These are phyloP conservation scores for Parotia lawesii DNA, from an alignment of 2,113 vertebrate species.

Conservation along the genomic window DNA sequence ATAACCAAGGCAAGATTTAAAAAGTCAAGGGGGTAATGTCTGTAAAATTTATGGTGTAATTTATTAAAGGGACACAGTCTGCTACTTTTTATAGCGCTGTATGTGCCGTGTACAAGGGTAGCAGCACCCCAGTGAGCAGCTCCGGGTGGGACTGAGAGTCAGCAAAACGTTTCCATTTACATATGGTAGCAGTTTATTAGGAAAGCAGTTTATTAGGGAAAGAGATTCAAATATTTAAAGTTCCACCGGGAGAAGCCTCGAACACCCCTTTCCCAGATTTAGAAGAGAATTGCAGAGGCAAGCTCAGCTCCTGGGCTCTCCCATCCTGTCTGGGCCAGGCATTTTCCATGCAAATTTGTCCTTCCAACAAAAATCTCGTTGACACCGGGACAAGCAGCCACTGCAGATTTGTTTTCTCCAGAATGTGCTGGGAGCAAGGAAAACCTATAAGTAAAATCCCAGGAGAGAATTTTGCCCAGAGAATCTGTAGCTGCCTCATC, in stretches of 20 bases:
- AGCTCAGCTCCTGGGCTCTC: not conserved
- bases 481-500: not conserved
- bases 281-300: not conserved
- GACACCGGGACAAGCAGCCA: not conserved
- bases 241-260: not conserved
- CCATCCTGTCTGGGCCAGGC: not conserved
- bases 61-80: constrained; percentile 51
- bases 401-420: not conserved
- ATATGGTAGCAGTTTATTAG: constrained; percentile 47
- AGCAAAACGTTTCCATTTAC: not conserved
- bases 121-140: not conserved
- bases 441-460: not conserved
- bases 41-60: constrained; percentile 52
- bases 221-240: constrained; percentile 23
- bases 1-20: not conserved
- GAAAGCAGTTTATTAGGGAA: constrained; percentile 37
- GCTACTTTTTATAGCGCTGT: not conserved
- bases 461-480: not conserved
- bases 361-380: not conserved
- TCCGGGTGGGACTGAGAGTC: not conserved
- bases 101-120: not conserved
- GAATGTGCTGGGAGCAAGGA: not conserved
- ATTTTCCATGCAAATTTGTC: not conserved
- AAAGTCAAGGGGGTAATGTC: constrained; percentile 22
- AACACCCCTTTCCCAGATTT: not conserved